Percentiles rank a stretch among this genome's conserved stretches.
These are phyloP conservation scores for Odontomachus brunneus DNA, from an alignment of 1,140 invertebrate genomes.

Conservation along the genomic window DNA sequence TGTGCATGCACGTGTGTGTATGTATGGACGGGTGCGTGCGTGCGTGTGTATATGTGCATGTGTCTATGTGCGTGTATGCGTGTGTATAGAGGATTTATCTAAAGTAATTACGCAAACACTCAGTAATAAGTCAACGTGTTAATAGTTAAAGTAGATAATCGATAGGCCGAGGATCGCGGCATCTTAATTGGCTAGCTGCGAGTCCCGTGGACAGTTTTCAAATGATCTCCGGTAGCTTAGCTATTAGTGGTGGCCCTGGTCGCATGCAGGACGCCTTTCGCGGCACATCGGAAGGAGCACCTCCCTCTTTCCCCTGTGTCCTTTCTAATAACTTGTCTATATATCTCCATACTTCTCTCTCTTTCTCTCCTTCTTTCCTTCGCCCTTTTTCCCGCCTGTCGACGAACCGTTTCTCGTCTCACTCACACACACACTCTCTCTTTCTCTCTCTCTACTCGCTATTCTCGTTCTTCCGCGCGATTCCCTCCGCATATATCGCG, in stretches of 20 bases:
- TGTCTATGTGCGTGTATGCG: constrained; percentile 45
- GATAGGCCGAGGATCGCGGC: constrained; percentile 85
- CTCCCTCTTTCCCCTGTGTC: constrained; percentile 61
- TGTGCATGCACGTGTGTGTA: too few relatives aligned
- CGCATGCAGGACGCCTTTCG: constrained; percentile 76
- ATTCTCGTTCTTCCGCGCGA: constrained; percentile 32
- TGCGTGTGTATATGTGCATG: constrained; percentile 17
- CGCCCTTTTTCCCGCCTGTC: constrained; percentile 6
- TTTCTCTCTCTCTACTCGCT: constrained; percentile 17
- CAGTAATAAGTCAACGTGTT: constrained; percentile 83
- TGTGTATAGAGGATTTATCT: constrained; percentile 82
- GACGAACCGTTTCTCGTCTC: constrained; percentile 13
- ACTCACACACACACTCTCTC: not conserved
- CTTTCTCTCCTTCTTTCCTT: constrained; percentile 24
- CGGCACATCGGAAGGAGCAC: constrained; percentile 77
- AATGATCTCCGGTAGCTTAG: constrained; percentile 86
- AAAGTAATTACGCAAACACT: constrained; percentile 80
- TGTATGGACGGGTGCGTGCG: constrained; percentile 68
- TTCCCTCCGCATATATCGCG: constrained; percentile 38
- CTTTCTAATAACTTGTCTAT: constrained; percentile 49
- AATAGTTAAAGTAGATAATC: constrained; percentile 86
- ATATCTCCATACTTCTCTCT: constrained; percentile 39
- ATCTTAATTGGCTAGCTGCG: constrained; percentile 85
- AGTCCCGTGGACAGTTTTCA: constrained; percentile 85
- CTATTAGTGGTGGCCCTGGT: constrained; percentile 83